Conservation (phyloP, 2,797 vertebrate species). For the Novumbra hubbsi region DNA sequence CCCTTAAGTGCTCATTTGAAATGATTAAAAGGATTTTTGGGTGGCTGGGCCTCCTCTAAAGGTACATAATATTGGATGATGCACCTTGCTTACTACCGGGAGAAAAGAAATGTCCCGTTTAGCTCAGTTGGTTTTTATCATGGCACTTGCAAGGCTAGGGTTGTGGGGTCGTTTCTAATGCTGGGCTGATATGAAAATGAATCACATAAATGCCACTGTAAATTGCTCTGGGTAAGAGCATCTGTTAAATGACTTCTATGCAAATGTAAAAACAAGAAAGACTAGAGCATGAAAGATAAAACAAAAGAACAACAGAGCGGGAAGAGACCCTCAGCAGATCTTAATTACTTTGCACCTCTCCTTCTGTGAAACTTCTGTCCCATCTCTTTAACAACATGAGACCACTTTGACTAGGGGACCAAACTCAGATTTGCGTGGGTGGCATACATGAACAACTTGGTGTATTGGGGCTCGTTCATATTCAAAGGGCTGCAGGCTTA, state of each 20-base stretch:
- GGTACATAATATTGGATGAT: constrained; percentile 40
- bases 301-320: not conserved
- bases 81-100: constrained; percentile 33
- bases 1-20: constrained; percentile 62
- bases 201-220: too few species aligned
- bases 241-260: too few species aligned
- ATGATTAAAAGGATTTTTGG: constrained; percentile 55
- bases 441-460: not conserved
- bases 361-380: not conserved
- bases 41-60: constrained; percentile 36
- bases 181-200: too few species aligned
- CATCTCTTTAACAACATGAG: constrained; percentile 35
- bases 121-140: too few species aligned
- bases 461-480: not conserved
- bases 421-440: not conserved
- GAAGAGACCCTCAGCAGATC: constrained; percentile 1
- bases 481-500: not conserved
- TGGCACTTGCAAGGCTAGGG: too few species aligned
- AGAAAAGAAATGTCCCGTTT: not conserved
- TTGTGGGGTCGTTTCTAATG: too few species aligned
- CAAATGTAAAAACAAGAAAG: not conserved
- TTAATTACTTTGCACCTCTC: not conserved
- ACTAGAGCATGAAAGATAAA: not conserved
- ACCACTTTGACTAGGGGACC: constrained; percentile 27
- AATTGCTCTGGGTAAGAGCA: too few species aligned